Base-by-base conservation (phyloP, 2,888 invertebrate genomes). In the Volucella zonaria region DNA sequence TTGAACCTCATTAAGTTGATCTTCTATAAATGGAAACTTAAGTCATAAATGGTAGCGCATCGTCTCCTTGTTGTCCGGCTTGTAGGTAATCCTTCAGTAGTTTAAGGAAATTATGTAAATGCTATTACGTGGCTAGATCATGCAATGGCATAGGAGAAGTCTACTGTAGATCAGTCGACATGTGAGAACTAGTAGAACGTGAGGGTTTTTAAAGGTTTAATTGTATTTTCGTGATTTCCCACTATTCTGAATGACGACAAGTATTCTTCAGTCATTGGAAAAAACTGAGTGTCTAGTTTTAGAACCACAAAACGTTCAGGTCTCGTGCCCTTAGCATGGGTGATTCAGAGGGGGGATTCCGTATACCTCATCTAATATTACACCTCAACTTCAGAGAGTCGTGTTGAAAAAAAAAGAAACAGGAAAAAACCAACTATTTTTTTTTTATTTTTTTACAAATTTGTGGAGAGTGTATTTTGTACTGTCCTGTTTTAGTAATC, bases 401-500 rank as follows among this genome's bases (percentile, higher is more conserved):
- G 71, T 73, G 49, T 62, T 52, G 3, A 23, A 6, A 31, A 31
- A 31, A 31, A 6, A 1, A 31, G 18, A 18, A 18, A 18, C 18
- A 23, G 0, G 31, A 31, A 31, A 31, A 31, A 31, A 4, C 31
- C 31, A 23, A 23, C 18, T 18, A 18, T 18, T 54, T 14, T 42
- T 42, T 68, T 68, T 42, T 54, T 40, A 15, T 66, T 47, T 68
- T n/a, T 47, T 15, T 10, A 12, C 42, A 18, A 18, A n/a, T 76
- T 43, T 75, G 47, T 64, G 52, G 61, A 8, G 43, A 71, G 52
- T 82, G 47, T 73, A 47, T 66, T 52, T 59, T 75, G 59, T 76
- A 70, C 71, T 79, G 79, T 83, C 71, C 71, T 83, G 71, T 83
- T 80, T 74, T 59, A 66, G 74, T 64, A 59, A 82, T 31, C 68